These are phyloP conservation scores for Lathamus discolor DNA, from an alignment of 2,113 vertebrate species.

Conservation along the genomic window DNA sequence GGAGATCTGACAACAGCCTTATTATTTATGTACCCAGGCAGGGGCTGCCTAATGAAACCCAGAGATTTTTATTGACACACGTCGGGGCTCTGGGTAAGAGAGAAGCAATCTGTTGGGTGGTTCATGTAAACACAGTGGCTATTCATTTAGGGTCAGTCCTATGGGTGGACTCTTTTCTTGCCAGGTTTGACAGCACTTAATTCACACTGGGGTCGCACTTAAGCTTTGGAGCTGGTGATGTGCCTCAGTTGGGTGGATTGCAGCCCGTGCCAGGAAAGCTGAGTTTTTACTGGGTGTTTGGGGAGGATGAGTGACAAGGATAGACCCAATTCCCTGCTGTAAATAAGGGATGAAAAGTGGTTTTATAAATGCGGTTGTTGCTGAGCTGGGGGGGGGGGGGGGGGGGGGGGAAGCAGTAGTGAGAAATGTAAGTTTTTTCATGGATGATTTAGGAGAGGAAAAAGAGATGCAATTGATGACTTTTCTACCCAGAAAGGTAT, in stretches of 20 bases:
- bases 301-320: neutral
- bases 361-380: fast-evolving
- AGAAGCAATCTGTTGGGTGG: neutral
- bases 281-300: neutral
- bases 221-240: neutral
- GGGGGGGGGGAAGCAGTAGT: fast-evolving
- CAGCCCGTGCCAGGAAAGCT: neutral
- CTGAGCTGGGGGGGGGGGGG: fast-evolving
- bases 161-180: neutral
- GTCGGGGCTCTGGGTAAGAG: neutral
- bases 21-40: constrained; percentile 71
- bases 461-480: neutral
- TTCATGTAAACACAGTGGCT: constrained; percentile 28
- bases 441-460: neutral
- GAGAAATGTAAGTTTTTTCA: neutral
- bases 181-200: constrained; percentile 34
- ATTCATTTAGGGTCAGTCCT: constrained; percentile 15
- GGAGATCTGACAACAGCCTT: constrained; percentile 73
- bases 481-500: neutral
- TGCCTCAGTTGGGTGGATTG: neutral
- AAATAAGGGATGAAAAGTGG: neutral
- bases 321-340: neutral
- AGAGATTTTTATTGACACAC: constrained; percentile 48
- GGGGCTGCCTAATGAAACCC: constrained; percentile 71
- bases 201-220: neutral